These are phyloP conservation scores for Laodelphax striatellus DNA, from an alignment of 1,140 invertebrate genomes.

Conservation along the genomic window DNA sequence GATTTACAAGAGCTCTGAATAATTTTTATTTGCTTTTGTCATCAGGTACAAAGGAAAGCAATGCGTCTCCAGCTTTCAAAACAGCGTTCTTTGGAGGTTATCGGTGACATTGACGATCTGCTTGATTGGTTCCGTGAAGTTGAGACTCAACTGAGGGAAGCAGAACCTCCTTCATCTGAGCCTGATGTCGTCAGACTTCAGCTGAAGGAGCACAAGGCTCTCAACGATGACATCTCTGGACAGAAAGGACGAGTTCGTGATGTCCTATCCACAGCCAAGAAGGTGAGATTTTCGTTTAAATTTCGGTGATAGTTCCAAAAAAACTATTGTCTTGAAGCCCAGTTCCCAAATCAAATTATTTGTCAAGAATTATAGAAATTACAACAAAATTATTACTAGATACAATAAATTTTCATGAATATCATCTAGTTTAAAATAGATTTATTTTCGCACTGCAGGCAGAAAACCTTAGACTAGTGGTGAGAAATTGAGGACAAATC, in stretches of 20 bases:
- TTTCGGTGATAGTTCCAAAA: background rate
- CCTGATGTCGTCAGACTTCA: constrained; percentile 81
- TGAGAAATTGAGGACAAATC: too few relatives aligned
- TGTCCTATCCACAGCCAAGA: constrained; percentile 83
- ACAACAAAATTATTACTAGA: too few relatives aligned
- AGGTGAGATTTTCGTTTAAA: constrained; percentile 31
- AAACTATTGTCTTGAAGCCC: background rate
- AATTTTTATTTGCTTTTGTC: too few relatives aligned
- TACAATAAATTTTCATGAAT: too few relatives aligned
- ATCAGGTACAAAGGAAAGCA: constrained; percentile 66
- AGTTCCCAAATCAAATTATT: too few relatives aligned
- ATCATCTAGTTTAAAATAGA: too few relatives aligned
- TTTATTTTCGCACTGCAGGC: too few relatives aligned
- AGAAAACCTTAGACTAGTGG: too few relatives aligned
- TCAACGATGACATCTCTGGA: constrained; percentile 90
- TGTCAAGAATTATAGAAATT: too few relatives aligned
- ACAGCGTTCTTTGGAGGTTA: constrained; percentile 76
- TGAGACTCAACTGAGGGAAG: constrained; percentile 68
- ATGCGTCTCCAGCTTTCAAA: constrained; percentile 86
- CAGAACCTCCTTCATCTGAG: constrained; percentile 81
- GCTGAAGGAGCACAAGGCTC: constrained; percentile 83
- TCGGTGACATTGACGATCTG: constrained; percentile 88
- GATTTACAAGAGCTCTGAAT: too few relatives aligned
- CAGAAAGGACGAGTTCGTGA: constrained; percentile 86
- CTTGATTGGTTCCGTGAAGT: constrained; percentile 93